Evolutionary conservation across 2,113 vertebrate genomes (phyloP).

Genomic region (Amia ocellicauda): DNA sequence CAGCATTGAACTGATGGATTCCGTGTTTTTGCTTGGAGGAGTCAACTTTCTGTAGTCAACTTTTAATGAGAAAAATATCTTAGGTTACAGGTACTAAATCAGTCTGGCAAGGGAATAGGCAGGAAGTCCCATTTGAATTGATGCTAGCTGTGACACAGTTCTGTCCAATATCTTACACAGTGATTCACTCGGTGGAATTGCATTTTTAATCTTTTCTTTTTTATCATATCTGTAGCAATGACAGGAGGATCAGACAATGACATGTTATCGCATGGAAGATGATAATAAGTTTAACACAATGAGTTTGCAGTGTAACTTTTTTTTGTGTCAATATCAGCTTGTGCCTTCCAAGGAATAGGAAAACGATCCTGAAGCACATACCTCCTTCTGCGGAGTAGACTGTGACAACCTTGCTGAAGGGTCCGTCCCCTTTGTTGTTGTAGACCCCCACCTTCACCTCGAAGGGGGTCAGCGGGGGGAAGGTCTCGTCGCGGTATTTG

Average conservation of each 20-base stretch:
- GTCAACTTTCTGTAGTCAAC: not conserved
- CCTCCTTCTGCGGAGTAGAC: conserved; percentile 94
- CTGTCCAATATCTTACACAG: not conserved
- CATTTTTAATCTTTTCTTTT: not conserved
- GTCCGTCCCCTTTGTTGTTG: conserved; percentile 96
- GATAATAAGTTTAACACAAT: too few relatives aligned
- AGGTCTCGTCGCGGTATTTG: conserved; percentile 93
- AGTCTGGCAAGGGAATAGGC: not conserved
- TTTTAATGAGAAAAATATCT: not conserved
- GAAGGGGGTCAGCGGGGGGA: conserved; percentile 90
- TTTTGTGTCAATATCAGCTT: too few relatives aligned
- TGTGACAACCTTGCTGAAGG: conserved; percentile 86
- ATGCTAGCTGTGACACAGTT: too few relatives aligned
- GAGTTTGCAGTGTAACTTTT: too few relatives aligned
- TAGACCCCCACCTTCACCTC: conserved; percentile 96
- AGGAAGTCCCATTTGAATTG: not conserved
- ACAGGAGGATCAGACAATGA: too few relatives aligned
- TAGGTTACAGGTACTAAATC: not conserved
- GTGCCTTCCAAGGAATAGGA: too few relatives aligned
- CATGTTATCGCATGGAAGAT: too few relatives aligned
- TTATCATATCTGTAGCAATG: too few relatives aligned
- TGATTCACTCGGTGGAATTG: not conserved
- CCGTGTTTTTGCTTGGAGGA: not conserved
- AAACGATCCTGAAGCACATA: conserved; percentile 47
- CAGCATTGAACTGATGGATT: conserved; percentile 6